Conservation (phyloP, 2,888 invertebrate genomes). For the Ariolimax columbianus region DNA sequence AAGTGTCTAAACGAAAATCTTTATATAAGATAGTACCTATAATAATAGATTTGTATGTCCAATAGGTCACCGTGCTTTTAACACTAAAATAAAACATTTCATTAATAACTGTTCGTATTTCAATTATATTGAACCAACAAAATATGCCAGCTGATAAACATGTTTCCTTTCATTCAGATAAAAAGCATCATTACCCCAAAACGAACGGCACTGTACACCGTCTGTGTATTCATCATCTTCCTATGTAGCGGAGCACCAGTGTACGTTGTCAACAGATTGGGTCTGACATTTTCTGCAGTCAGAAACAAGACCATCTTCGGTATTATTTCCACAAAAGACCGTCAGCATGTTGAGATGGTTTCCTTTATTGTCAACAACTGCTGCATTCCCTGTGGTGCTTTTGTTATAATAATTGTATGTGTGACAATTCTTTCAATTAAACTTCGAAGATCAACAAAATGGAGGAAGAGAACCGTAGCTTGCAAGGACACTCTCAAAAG, state of each 20-base stretch:
- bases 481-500: neutral
- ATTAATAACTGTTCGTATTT: no score
- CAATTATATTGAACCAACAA: no score
- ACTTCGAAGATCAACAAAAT: neutral
- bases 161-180: neutral
- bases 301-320: constrained; percentile 28
- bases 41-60: no score
- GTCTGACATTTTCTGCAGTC: neutral
- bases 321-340: neutral
- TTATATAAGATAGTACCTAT: no score
- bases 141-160: no score
- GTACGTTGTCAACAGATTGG: neutral
- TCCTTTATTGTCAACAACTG: neutral
- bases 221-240: neutral
- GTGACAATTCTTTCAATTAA: neutral
- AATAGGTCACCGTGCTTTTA: no score
- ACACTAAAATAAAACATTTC: no score
- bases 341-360: constrained; percentile 3
- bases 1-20: no score
- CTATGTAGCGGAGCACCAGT: constrained; percentile 10
- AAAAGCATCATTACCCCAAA: neutral
- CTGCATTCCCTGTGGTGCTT: neutral
- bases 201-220: neutral
- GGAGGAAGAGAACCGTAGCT: neutral
- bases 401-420: neutral